A percentile compares a stretch with the other conserved stretches of the same genome.
These are phyloP conservation scores for Nothoprocta perdicaria DNA, from an alignment of 2,113 vertebrate genomes.

Conservation along the genomic window DNA sequence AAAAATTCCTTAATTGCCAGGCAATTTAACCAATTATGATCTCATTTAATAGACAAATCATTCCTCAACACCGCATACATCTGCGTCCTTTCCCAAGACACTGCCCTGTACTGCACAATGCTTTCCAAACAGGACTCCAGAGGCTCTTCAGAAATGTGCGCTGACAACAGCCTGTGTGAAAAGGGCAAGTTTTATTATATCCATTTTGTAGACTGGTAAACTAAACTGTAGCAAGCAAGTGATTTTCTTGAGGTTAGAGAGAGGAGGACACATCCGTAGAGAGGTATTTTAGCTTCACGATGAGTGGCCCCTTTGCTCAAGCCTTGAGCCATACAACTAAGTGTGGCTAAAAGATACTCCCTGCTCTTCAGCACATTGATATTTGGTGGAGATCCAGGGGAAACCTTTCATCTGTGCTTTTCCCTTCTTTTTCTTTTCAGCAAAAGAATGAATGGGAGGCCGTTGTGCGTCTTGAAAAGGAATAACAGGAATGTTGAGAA, in stretches of 20 bases:
- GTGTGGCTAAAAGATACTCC: background rate
- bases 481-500: slow-evolving; percentile 18
- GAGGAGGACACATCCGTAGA: background rate
- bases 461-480: slow-evolving; percentile 20
- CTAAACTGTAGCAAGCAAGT: background rate
- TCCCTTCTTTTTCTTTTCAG: background rate
- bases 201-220: background rate
- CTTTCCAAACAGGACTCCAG: slow-evolving; percentile 5
- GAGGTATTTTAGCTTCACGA: background rate
- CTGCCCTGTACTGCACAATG: background rate
- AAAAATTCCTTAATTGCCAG: slow-evolving; percentile 23
- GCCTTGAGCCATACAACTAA: background rate
- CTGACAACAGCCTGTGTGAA: background rate
- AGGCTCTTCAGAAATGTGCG: background rate
- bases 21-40: slow-evolving; percentile 33
- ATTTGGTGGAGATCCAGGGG: background rate
- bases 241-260: background rate
- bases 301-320: background rate
- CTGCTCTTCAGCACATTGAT: background rate
- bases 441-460: background rate
- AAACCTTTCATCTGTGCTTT: background rate
- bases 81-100: slow-evolving; percentile 22
- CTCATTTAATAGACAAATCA: slow-evolving; percentile 24
- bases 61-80: slow-evolving; percentile 6
- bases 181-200: background rate